These are phyloP conservation scores for Jacana jacana DNA, from an alignment of 2,113 vertebrate genomes.

Conservation along the genomic window DNA sequence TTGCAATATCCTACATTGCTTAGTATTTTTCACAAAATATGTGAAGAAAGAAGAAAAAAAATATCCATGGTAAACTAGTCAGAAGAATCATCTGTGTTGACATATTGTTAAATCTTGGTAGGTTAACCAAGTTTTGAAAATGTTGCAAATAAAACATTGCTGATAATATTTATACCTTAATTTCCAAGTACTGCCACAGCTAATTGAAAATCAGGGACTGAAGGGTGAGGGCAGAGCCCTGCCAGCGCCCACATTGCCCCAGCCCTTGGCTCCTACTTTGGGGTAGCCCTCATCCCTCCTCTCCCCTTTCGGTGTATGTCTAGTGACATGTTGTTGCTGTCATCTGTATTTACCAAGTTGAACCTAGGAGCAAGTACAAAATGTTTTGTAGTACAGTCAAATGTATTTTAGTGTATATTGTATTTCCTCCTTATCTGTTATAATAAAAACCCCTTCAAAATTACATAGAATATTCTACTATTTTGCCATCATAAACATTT, in stretches of 20 bases:
- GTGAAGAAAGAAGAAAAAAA: background rate
- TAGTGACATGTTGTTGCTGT: background rate
- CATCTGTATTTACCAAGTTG: background rate
- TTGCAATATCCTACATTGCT: background rate
- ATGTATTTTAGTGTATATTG: background rate
- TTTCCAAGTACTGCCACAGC: background rate
- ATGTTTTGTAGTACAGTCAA: background rate
- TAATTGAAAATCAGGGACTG: background rate
- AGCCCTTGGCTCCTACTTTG: background rate
- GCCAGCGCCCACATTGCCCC: background rate
- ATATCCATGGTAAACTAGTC: background rate
- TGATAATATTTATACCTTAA: background rate
- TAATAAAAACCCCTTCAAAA: background rate
- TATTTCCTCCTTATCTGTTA: background rate
- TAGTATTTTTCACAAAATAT: background rate
- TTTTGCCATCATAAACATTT: background rate
- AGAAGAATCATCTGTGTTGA: background rate
- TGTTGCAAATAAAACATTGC: background rate
- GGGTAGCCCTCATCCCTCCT: background rate
- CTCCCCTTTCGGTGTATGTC: background rate
- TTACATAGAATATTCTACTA: background rate
- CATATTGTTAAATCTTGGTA: background rate
- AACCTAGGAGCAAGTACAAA: background rate
- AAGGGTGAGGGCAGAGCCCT: background rate
- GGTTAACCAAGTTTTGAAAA: background rate